Evolutionary conservation across 2,888 invertebrate genomes (phyloP), one percentile per base, ranked within the genome.

Genomic region (Pilophorus perplexus): DNA sequence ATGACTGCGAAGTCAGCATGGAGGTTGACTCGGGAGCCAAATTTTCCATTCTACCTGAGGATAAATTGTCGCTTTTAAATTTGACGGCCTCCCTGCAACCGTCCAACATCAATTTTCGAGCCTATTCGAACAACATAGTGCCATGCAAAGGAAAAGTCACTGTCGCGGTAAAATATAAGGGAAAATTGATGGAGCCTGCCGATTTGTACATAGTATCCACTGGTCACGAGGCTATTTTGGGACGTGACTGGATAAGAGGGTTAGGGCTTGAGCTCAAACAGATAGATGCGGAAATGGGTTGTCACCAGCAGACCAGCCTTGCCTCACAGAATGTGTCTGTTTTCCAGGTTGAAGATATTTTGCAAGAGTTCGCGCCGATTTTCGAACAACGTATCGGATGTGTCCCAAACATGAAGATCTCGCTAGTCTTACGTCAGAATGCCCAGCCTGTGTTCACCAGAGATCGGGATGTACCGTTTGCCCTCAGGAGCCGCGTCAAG

Each of bases 401-500:
- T 14, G 16, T 37, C 3, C 28, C 28, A 10, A 28, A 54, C 12
- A 8, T 44, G n/a, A 23, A 12, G 28, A 55, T 62, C n/a, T 48
- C 67, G 2, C 25, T 67, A 10, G 27, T 3, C 1, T 59, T 67
- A 3, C 44, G 59, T 28, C 3, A n/a, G 2, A 50, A 22, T 44
- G 66, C 28, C 4, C 10, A 38, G 28, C 40, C 59, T 23, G 25
- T 59, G 18, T 59, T 40, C n/a, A 25, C 40, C 59, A 14, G 59
- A 23, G 59, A 59, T 10, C 14, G 62, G 12, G 18, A 48, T 28
- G 62, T 50, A n/a, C 22, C 37, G 16, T 52, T 46, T 46, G 48
- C 68, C 8, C 23, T 70, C 3, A 16, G 18, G 22, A 60, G 40
- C 14, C 25, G 8, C 14, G 68, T 69, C 12, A 44, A 70, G 6